Evolutionary conservation across 2,113 vertebrate genomes (phyloP).

Genomic region (Alaudala cheleensis): DNA sequence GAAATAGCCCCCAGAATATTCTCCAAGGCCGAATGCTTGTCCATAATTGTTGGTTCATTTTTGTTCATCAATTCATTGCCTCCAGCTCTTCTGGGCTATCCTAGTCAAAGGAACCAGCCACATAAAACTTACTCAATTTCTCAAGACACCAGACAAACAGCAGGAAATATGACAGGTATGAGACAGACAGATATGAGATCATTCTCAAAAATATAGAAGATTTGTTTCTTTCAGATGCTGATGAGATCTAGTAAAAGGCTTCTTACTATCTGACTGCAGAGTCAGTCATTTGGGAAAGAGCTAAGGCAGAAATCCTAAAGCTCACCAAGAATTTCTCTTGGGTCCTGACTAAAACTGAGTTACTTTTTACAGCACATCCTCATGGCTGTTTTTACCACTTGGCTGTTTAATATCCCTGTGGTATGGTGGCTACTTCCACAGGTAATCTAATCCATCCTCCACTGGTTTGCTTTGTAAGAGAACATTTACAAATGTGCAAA

Average conservation of each 20-base stretch:
- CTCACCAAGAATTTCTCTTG: neutral
- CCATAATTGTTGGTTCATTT: neutral
- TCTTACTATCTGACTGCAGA: neutral
- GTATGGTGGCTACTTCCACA: neutral
- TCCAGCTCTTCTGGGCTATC: neutral
- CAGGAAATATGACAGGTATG: neutral
- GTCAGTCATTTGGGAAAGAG: neutral
- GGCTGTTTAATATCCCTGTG: neutral
- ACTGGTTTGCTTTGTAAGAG: slow-evolving; percentile 6
- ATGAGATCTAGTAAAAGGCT: neutral
- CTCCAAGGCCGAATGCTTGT: neutral
- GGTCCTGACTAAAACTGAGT: neutral
- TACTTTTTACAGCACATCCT: neutral
- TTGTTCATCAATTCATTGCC: neutral
- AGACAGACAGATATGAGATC: neutral
- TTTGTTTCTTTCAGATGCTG: neutral
- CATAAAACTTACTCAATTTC: neutral
- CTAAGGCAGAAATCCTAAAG: neutral
- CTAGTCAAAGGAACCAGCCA: fast-evolving
- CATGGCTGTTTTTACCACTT: neutral
- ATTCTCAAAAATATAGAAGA: neutral
- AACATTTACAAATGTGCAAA: slow-evolving; percentile 38
- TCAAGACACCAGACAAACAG: neutral
- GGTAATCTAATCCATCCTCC: neutral
- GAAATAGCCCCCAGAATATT: neutral